Base-by-base conservation (phyloP, 2,113 vertebrate genomes). In the Esox niger region DNA sequence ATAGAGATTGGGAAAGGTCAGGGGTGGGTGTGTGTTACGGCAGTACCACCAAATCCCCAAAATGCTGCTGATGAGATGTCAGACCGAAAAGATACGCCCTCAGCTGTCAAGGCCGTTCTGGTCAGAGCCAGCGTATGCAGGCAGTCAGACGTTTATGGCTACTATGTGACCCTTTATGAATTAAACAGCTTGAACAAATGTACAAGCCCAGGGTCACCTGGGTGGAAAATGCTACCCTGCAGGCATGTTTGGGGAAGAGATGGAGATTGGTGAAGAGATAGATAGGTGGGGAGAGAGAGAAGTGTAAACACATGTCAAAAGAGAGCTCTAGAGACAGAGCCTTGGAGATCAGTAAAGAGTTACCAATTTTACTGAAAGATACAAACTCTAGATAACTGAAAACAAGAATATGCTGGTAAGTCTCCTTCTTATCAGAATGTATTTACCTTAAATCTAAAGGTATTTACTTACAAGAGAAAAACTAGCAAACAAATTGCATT, bases 121-220 rank as follows among this genome's bases (percentile, higher is more conserved):
- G 75, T 84, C 84, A 85, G 74, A 76, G 75, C 79, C 75, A 81
- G 78, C 66, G 69, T 67, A 71, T 85, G 77, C 73, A 79, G 81
- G 83, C 87, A 89, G 87, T 88, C 89, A 90, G 82, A 26, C 90
- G 84, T 88, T 82, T 86, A 84, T 71, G 86, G 80, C 77, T 80
- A 83, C 81, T 87, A 86, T 88, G 84, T 86, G 66, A 86, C 85
- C 79, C 87, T 93, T 92, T 89, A 92, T 93, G 85, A 95, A 95
- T 94, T 92, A 94, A 94, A 85, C 89, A 94, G 89, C 88, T 89
- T 91, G 89, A 94, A 91, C 88, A 94, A 95, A 92, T 88, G 87
- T 90, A 90, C 87, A 91, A 83, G 83, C 90, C 88, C 78, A n/a
- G n/a, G n/a, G n/a, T n/a, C n/a, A n/a, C n/a, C n/a, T n/a, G n/a